These are phyloP conservation scores for Tupiocoris notatus DNA, from an alignment of 2,888 invertebrate genomes.

Conservation along the genomic window DNA sequence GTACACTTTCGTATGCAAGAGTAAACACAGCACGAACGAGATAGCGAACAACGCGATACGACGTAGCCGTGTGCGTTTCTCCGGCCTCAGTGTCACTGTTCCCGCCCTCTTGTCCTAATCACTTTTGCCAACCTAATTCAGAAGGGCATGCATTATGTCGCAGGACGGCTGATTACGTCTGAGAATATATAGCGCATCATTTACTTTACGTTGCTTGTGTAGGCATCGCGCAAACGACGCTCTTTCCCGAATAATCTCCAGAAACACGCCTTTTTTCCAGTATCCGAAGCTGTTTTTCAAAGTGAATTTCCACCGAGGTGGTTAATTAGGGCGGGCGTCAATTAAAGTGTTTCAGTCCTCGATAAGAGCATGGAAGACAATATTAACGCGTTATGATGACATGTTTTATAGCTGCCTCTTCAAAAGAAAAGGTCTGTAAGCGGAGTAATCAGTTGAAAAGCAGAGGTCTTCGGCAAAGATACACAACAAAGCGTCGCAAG, in stretches of 20 bases:
- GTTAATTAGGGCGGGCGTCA: too few species aligned
- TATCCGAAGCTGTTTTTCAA: neutral
- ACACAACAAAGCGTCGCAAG: too few species aligned
- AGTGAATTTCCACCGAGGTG: neutral
- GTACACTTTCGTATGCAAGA: neutral
- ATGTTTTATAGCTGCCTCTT: too few species aligned
- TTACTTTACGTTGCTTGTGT: neutral
- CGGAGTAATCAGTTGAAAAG: too few species aligned
- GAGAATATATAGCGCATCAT: conserved; percentile 36
- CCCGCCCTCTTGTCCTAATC: conserved; percentile 9
- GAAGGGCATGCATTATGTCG: conserved; percentile 23
- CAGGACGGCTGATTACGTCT: neutral
- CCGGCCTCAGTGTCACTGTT: neutral
- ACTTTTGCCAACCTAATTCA: conserved; percentile 37
- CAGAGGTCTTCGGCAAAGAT: too few species aligned
- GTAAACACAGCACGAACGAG: neutral
- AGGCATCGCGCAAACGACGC: neutral
- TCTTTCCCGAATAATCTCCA: neutral
- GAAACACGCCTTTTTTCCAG: neutral
- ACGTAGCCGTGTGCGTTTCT: neutral
- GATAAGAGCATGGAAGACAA: too few species aligned
- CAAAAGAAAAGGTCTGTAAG: too few species aligned
- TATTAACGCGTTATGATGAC: too few species aligned
- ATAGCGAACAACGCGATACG: neutral
- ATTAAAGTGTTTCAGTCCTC: too few species aligned